phyloP scores from a whole-genome alignment of 2,888 invertebrate species.

The Apocheima hispidaria region DNA sequence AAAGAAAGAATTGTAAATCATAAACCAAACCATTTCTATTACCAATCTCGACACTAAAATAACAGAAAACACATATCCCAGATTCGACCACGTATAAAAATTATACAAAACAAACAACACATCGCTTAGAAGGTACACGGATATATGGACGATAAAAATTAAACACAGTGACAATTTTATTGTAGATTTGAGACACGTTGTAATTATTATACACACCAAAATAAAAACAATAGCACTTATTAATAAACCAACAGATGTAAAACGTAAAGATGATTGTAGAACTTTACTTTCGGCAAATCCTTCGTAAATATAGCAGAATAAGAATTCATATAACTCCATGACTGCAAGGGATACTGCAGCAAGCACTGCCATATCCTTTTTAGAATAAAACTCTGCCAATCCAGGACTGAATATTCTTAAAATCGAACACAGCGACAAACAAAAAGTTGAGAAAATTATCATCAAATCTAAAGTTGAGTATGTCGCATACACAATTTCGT shows the following conservation, averaged over 20 bases:
- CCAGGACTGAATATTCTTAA: conserved; percentile 18
- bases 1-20: conserved; percentile 14
- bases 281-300: background rate
- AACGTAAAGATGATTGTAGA: conserved; percentile 15
- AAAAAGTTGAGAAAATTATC: conserved; percentile 9
- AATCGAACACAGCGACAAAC: conserved; percentile 4
- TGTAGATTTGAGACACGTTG: background rate
- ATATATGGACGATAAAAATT: conserved; percentile 6
- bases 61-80: conserved; percentile 8
- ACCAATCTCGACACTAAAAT: conserved; percentile 12
- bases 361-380: conserved; percentile 15
- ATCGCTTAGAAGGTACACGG: conserved; percentile 17
- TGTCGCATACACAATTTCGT: background rate
- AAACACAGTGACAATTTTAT: background rate
- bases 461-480: conserved; percentile 23
- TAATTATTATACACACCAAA: conserved; percentile 3
- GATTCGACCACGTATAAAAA: conserved; percentile 1
- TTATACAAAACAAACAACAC: conserved; percentile 20
- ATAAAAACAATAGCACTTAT: conserved; percentile 10
- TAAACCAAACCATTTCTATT: conserved; percentile 18
- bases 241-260: conserved; percentile 10
- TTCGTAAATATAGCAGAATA: conserved; percentile 10
- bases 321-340: conserved; percentile 16
- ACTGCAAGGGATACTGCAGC: conserved; percentile 7
- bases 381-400: conserved; percentile 19